phyloP scores from a whole-genome alignment of 1,140 invertebrate species.

The Lerema accius region DNA sequence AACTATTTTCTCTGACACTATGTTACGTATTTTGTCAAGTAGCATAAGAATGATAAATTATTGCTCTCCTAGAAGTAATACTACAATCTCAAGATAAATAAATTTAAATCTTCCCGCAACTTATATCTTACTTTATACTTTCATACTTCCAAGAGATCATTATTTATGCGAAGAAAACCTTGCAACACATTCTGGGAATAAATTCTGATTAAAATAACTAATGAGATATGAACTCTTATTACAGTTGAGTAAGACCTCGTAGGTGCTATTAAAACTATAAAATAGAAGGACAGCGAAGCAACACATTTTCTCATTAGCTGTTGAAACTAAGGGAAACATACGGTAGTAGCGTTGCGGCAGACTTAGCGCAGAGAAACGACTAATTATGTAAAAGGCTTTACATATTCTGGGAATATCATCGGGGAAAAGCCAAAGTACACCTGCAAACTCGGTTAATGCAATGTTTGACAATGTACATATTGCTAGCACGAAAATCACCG shows the following conservation, averaged over 20 bases:
- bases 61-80: too few relatives aligned
- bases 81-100: constrained; percentile 1
- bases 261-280: constrained; percentile 47
- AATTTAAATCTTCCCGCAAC: constrained; percentile 14
- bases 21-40: too few relatives aligned
- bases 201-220: constrained; percentile 31
- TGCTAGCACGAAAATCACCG: neutral
- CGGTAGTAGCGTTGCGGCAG: constrained; percentile 27
- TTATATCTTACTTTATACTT: constrained; percentile 24
- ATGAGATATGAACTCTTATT: constrained; percentile 34
- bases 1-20: too few relatives aligned
- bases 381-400: constrained; percentile 26
- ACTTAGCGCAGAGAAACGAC: constrained; percentile 7
- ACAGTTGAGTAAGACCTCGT: constrained; percentile 28
- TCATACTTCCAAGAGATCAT: constrained; percentile 9
- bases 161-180: constrained; percentile 15
- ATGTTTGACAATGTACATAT: constrained; percentile 7
- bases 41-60: too few relatives aligned
- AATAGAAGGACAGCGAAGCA: constrained; percentile 39
- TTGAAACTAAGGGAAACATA: constrained; percentile 47
- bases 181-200: constrained; percentile 25
- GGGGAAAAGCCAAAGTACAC: constrained; percentile 3
- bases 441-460: constrained; percentile 7
- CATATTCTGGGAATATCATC: constrained; percentile 20
- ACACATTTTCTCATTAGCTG: constrained; percentile 60